These are phyloP conservation scores for Galbula dea DNA, from an alignment of 2,113 vertebrate genomes.

Conservation along the genomic window DNA sequence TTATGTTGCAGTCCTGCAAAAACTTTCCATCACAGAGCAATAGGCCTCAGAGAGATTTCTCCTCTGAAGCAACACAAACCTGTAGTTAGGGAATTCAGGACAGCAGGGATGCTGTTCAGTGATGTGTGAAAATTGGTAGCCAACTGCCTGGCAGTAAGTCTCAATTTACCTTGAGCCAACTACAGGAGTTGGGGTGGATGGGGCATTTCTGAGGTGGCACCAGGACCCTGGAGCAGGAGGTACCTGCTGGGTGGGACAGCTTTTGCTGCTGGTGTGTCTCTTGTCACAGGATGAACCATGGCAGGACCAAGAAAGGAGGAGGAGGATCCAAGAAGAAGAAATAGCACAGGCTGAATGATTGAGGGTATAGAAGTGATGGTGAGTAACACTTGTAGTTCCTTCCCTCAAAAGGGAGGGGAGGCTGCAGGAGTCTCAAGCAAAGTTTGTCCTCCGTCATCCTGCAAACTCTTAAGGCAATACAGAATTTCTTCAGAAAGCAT, in stretches of 20 bases:
- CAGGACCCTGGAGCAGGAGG: background rate
- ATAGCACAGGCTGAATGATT: fast-evolving
- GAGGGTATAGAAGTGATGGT: background rate
- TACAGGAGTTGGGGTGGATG: background rate
- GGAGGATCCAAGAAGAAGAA: background rate
- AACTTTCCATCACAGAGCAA: background rate
- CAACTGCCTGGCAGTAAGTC: background rate
- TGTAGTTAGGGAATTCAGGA: background rate
- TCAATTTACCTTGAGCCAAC: fast-evolving
- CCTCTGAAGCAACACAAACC: background rate
- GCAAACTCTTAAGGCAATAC: background rate
- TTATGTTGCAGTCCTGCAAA: background rate
- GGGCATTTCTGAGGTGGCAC: background rate
- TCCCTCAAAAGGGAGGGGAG: background rate
- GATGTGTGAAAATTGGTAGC: background rate
- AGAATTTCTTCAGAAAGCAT: background rate
- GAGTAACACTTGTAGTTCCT: background rate
- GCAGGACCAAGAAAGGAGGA: background rate
- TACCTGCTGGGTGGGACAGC: background rate
- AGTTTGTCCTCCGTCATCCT: background rate
- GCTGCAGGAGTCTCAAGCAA: background rate
- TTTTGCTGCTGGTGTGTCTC: background rate
- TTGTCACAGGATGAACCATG: fast-evolving
- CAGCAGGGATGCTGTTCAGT: background rate
- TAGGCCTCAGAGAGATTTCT: background rate